phyloP scores from a whole-genome alignment of 2,888 invertebrate genomes.

The Priocnemis perturbator region DNA sequence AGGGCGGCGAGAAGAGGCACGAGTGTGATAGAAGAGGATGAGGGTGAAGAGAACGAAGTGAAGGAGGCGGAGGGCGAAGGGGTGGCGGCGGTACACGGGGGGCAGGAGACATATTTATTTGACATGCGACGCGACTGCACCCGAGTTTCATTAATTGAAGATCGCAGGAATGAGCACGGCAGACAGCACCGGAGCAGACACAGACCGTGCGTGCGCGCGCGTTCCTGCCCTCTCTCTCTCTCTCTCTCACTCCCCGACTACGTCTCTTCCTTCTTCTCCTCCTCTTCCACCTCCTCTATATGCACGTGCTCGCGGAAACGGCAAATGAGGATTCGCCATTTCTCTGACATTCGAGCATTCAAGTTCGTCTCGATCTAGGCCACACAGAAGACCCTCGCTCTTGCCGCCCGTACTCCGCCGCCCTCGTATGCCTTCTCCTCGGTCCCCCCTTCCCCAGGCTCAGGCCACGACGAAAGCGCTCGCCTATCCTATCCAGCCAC shows the following conservation, averaged over 20 bases:
- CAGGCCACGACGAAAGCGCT: constrained; percentile 35
- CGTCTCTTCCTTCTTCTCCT: constrained; percentile 31
- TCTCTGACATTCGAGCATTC: constrained; percentile 73
- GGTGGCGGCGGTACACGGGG: constrained; percentile 41
- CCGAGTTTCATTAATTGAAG: constrained; percentile 76
- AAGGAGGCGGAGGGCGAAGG: constrained; percentile 35
- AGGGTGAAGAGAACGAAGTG: constrained; percentile 36
- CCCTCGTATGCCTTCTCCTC: constrained; percentile 17
- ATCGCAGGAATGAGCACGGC: constrained; percentile 74
- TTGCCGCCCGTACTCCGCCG: constrained; percentile 39
- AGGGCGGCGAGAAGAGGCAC: constrained; percentile 53
- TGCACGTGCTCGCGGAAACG: constrained; percentile 63
- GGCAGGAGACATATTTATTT: constrained; percentile 75
- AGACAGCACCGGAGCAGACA: constrained; percentile 70
- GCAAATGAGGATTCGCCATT: constrained; percentile 73
- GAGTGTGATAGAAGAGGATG: constrained; percentile 37
- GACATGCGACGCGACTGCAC: constrained; percentile 75
- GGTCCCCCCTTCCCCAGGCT: constrained; percentile 24
- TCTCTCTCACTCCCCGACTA: constrained; percentile 31
- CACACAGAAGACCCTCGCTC: constrained; percentile 57
- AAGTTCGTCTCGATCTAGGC: constrained; percentile 73
- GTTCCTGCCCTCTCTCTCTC: constrained; percentile 38
- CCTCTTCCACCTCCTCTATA: constrained; percentile 33
- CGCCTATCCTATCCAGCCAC: constrained; percentile 42
- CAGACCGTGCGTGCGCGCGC: constrained; percentile 51